Conservation (phyloP, 2,113 vertebrate species). For the Plestiodon gilberti region DNA sequence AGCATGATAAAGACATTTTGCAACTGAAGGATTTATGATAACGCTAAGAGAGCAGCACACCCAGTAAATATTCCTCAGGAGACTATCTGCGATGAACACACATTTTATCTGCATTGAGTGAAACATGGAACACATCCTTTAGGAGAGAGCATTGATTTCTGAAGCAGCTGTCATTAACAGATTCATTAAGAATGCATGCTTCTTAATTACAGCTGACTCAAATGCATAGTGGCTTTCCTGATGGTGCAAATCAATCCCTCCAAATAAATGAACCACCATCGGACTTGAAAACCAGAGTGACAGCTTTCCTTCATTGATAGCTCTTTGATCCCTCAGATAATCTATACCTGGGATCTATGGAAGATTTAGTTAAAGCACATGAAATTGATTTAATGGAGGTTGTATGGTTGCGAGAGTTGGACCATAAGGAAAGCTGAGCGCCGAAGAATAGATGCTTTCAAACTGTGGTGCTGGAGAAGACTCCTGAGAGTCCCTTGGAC, state of each 20-base stretch:
- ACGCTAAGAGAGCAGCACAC: neutral
- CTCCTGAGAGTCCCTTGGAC: too few relatives aligned
- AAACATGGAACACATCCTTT: slow-evolving; percentile 51
- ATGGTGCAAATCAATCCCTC: slow-evolving; percentile 59
- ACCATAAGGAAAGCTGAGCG: too few relatives aligned
- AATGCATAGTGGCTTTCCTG: slow-evolving; percentile 39
- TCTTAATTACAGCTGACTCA: slow-evolving; percentile 62
- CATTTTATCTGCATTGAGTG: slow-evolving; percentile 28
- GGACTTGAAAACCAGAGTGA: neutral
- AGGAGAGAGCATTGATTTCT: slow-evolving; percentile 64
- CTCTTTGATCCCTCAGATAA: neutral
- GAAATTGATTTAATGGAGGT: neutral
- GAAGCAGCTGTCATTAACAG: slow-evolving; percentile 44
- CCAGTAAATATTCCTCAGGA: neutral
- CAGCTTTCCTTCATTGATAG: neutral
- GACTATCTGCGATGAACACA: slow-evolving; percentile 13
- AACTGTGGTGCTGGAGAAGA: too few relatives aligned
- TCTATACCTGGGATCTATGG: neutral
- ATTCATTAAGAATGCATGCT: slow-evolving; percentile 56
- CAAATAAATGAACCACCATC: slow-evolving; percentile 53
- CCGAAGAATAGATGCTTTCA: too few relatives aligned
- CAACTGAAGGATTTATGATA: slow-evolving; percentile 8
- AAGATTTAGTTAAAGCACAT: neutral
- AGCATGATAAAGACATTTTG: neutral
- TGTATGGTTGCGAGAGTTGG: too few relatives aligned